These are phyloP conservation scores for Oryzias dopingdopingensis DNA, from an alignment of 2,797 vertebrate genomes.

Conservation along the genomic window DNA sequence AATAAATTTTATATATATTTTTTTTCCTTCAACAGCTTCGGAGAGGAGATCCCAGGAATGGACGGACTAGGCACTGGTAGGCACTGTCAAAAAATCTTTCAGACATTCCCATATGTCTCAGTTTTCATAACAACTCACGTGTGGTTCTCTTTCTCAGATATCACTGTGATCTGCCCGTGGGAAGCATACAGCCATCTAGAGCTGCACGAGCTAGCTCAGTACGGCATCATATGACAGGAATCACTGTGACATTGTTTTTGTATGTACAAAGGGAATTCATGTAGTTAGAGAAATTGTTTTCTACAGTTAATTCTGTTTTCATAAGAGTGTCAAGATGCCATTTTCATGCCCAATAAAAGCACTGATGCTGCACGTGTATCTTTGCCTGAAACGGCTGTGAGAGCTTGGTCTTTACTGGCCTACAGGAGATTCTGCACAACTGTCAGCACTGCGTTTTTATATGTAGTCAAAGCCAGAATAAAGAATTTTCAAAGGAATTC, in stretches of 20 bases:
- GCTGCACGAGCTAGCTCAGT: slow-evolving; percentile 88
- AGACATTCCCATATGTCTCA: background rate
- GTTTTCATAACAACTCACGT: background rate
- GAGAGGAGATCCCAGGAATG: slow-evolving; percentile 90
- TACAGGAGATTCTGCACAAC: slow-evolving; percentile 17
- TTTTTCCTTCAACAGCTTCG: slow-evolving; percentile 74
- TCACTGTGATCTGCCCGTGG: slow-evolving; percentile 91
- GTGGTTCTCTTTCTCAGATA: slow-evolving; percentile 71
- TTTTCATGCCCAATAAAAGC: slow-evolving; percentile 9
- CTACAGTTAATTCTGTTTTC: slow-evolving; percentile 18
- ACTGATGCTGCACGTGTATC: slow-evolving; percentile 11
- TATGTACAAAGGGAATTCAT: slow-evolving; percentile 12
- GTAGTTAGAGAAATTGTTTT: slow-evolving; percentile 13
- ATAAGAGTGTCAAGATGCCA: slow-evolving; percentile 35
- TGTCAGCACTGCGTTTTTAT: slow-evolving; percentile 25
- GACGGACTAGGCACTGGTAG: slow-evolving; percentile 88
- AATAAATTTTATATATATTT: background rate
- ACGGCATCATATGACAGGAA: slow-evolving; percentile 84
- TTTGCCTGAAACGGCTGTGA: slow-evolving; percentile 16
- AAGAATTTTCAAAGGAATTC: slow-evolving; percentile 28
- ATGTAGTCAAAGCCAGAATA: slow-evolving; percentile 37
- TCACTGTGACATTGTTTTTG: background rate
- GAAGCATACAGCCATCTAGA: slow-evolving; percentile 91
- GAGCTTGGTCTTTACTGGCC: slow-evolving; percentile 21
- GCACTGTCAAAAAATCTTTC: background rate